These are phyloP conservation scores for Copidosoma aretas DNA, from an alignment of 2,888 invertebrate species.

Conservation along the genomic window DNA sequence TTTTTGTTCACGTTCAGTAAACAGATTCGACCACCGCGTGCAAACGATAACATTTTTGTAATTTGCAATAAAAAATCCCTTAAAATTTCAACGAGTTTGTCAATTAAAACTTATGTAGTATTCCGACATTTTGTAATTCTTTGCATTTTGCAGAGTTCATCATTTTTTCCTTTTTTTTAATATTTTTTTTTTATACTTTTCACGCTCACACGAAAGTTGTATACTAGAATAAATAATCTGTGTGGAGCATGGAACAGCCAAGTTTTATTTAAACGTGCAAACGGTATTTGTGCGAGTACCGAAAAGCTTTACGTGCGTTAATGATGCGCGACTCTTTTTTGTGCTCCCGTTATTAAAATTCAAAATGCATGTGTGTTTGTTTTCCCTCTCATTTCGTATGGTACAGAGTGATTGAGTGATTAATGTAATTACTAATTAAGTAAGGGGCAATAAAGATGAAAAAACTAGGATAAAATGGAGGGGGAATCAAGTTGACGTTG, in stretches of 20 bases:
- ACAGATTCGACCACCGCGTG: conserved; percentile 21
- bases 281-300: conserved; percentile 27
- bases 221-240: too few relatives aligned
- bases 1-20: neutral
- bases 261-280: conserved; percentile 31
- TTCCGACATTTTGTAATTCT: conserved; percentile 4
- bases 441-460: conserved; percentile 28
- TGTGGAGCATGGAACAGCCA: neutral
- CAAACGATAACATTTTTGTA: conserved; percentile 21
- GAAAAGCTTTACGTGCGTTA: conserved; percentile 21
- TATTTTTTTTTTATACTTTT: conserved; percentile 9
- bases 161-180: too few relatives aligned
- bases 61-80: conserved; percentile 28
- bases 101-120: conserved; percentile 25
- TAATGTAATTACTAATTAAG: conserved; percentile 15
- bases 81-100: conserved; percentile 20
- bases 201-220: neutral
- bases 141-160: too few relatives aligned
- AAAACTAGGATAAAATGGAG: neutral
- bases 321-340: conserved; percentile 27
- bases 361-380: too few relatives aligned
- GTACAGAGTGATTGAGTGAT: neutral
- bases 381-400: too few relatives aligned
- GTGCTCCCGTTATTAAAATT: conserved; percentile 4
- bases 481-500: conserved; percentile 6